Evolutionary conservation across 1,140 invertebrate genomes (phyloP), one percentile per base, ranked within the genome.

Genomic region (Zophobas morio): DNA sequence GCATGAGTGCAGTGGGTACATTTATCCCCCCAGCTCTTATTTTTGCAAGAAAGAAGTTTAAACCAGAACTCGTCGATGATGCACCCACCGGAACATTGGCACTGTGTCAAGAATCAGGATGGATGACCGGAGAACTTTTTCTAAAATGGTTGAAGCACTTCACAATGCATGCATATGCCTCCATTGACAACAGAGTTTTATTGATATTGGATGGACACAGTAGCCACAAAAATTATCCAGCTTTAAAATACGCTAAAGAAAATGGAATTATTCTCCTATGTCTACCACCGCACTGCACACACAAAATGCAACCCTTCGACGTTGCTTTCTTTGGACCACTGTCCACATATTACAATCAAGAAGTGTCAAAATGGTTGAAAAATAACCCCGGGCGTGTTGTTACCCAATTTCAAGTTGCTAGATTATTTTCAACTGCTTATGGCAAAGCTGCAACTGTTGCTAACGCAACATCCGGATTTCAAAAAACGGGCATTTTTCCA

Each of bases 201-300:
- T 6, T 77, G 34, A 33, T 36, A 35, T 35, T 32, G 6, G 85
- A 87, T 75, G 85, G 86, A 73, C 86, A 87, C 63, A 79, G 79
- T 39, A 85, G 57, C 77, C 32, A 79, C 57, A 40, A 53, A 6
- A 39, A 46, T 6, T 51, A 77, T 5, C 46, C 60, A 34, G 32
- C 35, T 4, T 32, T 79, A n/a, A 54, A 8, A 3, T 66, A 37
- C 74, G 47, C 3, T 20, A 40, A 80, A 70, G 70, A 82, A 49
- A 84, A 87, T 78, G 79, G 84, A 33, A 83, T 87, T n/a, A 77
- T 79, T 78, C 76, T 87, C 70, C 78, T 89, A 4, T 86, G 87
- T 57, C 83, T 89, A 54, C 87, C 88, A 75, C 87, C 88, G 46
- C 88, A 87, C 74, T 77, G 70, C 42, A 85, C n/a, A n/a, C n/a